Evolutionary conservation across 2,888 invertebrate genomes (phyloP), one percentile per base, ranked within the genome.

Genomic region (Myopa testacea): DNA sequence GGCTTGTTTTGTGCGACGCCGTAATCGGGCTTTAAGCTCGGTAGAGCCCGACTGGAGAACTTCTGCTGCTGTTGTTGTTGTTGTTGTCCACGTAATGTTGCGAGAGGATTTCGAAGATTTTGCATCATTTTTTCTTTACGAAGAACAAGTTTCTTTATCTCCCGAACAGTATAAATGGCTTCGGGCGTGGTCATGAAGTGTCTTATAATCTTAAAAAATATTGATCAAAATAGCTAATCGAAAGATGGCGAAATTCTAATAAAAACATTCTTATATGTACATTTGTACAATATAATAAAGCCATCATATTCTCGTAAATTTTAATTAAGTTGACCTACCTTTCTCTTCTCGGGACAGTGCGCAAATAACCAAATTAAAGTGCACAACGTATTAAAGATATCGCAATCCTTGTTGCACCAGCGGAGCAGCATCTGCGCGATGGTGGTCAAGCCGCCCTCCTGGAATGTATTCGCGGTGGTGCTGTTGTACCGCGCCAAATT

Each of bases 281-380:
- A 8, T 45, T 8, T 45, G 45, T 45, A 45, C 1, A 45, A 8
- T 45, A 6, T 45, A 45, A 45, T 3, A 45, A 45, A 8, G 7
- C 7, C 45, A 45, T 10, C 45, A 38, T 16, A 2, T 71, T 38
- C 1, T n/a, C 10, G 7, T 19, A 68, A n/a, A 58, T 10, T 16
- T 71, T 14, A 6, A 6, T 38, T 34, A 14, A 34, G 16, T 4
- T 14, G 8, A 67, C 81, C 78, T 81, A 89, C 89, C 82, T 81
- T 81, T 74, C 87, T 85, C 79, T 89, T 89, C 37, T 84, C 83
- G 16, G 87, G 85, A 60, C 86, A 88, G 78, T 89, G 89, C 0
- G 88, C 89, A 85, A 93, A 93, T 14, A 94, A 88, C 93, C 93
- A 94, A 62, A 94, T 86, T 52, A 93, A 90, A 0, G 94, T 94